Conservation (phyloP, 2,113 vertebrate genomes). For the Dasyornis broadbenti region DNA sequence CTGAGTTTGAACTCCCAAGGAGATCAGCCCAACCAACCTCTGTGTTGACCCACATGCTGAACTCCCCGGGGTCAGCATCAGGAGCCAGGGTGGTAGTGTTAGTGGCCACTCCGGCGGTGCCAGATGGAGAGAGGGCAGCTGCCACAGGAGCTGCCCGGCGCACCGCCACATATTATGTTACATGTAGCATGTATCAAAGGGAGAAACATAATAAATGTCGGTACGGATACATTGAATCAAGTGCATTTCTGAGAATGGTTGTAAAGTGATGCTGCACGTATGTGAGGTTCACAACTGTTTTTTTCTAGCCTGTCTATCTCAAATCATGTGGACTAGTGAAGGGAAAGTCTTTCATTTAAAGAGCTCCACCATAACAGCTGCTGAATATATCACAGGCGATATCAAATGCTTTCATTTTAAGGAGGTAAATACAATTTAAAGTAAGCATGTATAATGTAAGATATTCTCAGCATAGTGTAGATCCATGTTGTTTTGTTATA, state of each 20-base stretch:
- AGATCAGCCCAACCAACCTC: too few species aligned
- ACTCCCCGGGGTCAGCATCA: too few species aligned
- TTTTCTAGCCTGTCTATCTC: not conserved
- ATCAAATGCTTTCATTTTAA: not conserved
- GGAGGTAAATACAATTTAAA: not conserved
- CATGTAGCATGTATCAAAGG: rapidly evolving
- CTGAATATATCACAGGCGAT: not conserved
- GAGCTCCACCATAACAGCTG: not conserved
- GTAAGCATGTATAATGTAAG: not conserved
- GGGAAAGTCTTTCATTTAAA: not conserved
- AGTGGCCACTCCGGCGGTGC: too few species aligned
- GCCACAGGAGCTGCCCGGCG: too few species aligned
- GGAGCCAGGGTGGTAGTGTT: too few species aligned
- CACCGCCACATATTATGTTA: too few species aligned
- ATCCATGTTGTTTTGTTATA: not conserved
- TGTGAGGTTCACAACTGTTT: not conserved
- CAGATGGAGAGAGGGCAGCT: too few species aligned
- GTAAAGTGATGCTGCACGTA: not conserved
- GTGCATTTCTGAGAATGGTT: not conserved
- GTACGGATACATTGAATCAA: not conserved
- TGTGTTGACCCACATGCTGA: too few species aligned
- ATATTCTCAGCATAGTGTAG: not conserved
- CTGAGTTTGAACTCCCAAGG: too few species aligned
- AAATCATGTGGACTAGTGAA: not conserved
- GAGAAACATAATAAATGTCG: not conserved